Evolutionary conservation across 2,113 vertebrate species (phyloP).

Genomic region (Antechinus flavipes): DNA sequence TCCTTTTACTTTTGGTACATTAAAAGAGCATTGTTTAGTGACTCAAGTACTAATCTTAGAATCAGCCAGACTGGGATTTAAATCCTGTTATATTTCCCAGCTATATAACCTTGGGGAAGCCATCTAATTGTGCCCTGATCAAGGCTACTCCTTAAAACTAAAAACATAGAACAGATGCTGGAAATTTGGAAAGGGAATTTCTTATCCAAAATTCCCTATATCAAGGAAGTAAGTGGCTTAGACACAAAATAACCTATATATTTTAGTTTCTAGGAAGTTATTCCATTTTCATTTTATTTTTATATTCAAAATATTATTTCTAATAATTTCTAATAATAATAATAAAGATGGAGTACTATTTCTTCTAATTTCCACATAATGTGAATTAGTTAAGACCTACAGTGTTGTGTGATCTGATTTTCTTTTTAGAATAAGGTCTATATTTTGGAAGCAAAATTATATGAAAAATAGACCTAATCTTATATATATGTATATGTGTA

Average conservation of each 20-base stretch:
- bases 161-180: neutral
- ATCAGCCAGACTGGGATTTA: neutral
- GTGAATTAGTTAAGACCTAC: neutral
- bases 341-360: neutral
- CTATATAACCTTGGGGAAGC: neutral
- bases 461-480: neutral
- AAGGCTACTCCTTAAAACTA: neutral
- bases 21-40: neutral
- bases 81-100: neutral
- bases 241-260: neutral
- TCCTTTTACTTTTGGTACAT: neutral
- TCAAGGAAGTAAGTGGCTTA: neutral
- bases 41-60: neutral
- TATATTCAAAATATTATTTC: neutral
- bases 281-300: neutral
- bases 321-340: neutral
- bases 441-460: slow-evolving; percentile 6
- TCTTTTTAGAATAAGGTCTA: neutral
- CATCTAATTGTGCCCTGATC: neutral
- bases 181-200: neutral
- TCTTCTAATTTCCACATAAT: neutral
- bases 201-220: neutral
- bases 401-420: neutral
- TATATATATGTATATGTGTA: too few relatives aligned
- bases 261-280: slow-evolving; percentile 35